Conservation (phyloP, 2,797 vertebrate genomes). For the Amblyopsis hoosieri region DNA sequence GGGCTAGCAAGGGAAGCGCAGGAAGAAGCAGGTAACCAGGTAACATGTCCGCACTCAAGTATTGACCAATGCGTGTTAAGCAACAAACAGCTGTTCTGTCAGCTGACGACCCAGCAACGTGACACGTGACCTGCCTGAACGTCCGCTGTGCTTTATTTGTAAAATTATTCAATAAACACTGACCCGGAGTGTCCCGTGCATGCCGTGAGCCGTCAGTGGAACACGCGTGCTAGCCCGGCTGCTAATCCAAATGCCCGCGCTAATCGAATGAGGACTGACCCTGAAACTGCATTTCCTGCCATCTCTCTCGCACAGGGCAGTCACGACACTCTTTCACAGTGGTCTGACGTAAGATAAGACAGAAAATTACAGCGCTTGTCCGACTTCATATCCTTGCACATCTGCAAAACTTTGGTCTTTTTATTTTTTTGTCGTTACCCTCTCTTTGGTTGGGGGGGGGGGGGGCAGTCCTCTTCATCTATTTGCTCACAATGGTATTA, state of each 20-base stretch:
- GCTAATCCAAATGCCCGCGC: slow-evolving; percentile 11
- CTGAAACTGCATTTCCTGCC: slow-evolving; percentile 53
- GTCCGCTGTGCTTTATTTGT: slow-evolving; percentile 50
- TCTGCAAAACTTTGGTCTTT: slow-evolving; percentile 62
- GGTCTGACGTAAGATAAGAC: slow-evolving; percentile 59
- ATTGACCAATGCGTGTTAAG: too few species aligned
- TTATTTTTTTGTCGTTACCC: slow-evolving; percentile 41
- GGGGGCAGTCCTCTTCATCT: slow-evolving; percentile 52
- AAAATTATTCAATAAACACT: slow-evolving; percentile 84
- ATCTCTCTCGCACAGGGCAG: slow-evolving; percentile 42
- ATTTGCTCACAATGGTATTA: slow-evolving; percentile 57
- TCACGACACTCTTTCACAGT: slow-evolving; percentile 60
- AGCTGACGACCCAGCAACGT: too few species aligned
- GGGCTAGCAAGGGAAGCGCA: too few species aligned
- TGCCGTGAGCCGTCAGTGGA: slow-evolving; percentile 68
- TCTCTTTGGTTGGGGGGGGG: slow-evolving; percentile 36
- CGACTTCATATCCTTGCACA: slow-evolving; percentile 66
- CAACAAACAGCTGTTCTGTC: too few species aligned
- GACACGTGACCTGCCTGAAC: too few species aligned
- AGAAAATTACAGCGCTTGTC: slow-evolving; percentile 51
- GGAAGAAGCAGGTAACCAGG: too few species aligned
- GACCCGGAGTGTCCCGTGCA: slow-evolving; percentile 71
- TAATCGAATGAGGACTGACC: slow-evolving; percentile 77
- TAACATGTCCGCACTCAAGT: too few species aligned
- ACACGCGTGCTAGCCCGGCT: slow-evolving; percentile 41